phyloP scores from a whole-genome alignment of 2,888 invertebrate genomes.

The Dasysyrphus albostriatus region DNA sequence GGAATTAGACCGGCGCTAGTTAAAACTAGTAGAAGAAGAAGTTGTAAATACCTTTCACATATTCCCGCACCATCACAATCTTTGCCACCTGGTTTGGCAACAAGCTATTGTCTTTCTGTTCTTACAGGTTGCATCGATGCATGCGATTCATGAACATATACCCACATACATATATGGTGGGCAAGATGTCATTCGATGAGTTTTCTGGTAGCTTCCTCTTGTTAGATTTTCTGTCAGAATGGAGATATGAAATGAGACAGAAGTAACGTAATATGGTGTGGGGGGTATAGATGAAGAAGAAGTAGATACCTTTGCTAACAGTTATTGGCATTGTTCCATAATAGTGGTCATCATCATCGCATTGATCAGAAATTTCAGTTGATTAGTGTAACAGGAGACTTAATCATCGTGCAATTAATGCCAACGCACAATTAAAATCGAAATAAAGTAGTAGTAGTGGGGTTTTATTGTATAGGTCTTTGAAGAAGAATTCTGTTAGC shows the following conservation, averaged over 20 bases:
- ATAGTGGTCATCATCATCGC: constrained; percentile 44
- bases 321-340: constrained; percentile 67
- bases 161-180: neutral
- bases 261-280: constrained; percentile 23
- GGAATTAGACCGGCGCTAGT: constrained; percentile 72
- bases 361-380: constrained; percentile 42
- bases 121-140: constrained; percentile 49
- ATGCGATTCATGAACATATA: constrained; percentile 46
- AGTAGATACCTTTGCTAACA: constrained; percentile 50
- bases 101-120: constrained; percentile 57
- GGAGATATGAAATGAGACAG: constrained; percentile 2
- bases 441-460: neutral
- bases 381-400: constrained; percentile 40
- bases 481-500: neutral
- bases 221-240: constrained; percentile 21
- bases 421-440: constrained; percentile 40
- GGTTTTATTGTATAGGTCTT: neutral
- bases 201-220: constrained; percentile 53
- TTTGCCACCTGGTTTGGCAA: constrained; percentile 37
- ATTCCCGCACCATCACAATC: constrained; percentile 9
- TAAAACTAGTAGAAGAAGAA: constrained; percentile 38
- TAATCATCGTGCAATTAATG: constrained; percentile 58
- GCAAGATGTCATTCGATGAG: constrained; percentile 61
- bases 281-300: constrained; percentile 7
- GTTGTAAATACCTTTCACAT: constrained; percentile 31